phyloP scores from a whole-genome alignment of 2,113 vertebrate genomes.

The Dipodomys stephensi region DNA sequence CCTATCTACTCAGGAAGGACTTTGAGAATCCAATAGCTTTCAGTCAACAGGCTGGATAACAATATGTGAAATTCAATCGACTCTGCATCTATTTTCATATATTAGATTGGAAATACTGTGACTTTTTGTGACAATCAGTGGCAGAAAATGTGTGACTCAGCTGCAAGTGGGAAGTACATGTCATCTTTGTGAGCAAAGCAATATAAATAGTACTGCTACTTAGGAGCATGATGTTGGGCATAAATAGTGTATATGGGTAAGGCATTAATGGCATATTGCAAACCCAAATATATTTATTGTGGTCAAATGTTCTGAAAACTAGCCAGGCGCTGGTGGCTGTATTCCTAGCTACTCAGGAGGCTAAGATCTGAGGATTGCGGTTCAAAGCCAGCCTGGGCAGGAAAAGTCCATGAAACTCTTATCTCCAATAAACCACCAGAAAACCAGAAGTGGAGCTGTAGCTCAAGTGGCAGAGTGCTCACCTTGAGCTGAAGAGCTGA shows the following conservation, averaged over 20 bases:
- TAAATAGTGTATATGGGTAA: background rate
- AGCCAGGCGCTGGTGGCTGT: background rate
- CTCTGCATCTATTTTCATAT: conserved; percentile 60
- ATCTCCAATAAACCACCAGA: too few species aligned
- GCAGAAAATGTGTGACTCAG: conserved; percentile 43
- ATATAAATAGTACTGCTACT: background rate
- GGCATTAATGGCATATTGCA: conserved; percentile 1
- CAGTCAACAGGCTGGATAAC: conserved; percentile 58
- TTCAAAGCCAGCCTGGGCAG: too few species aligned
- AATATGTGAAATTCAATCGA: conserved; percentile 59
- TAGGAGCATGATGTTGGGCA: background rate
- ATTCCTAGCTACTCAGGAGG: too few species aligned
- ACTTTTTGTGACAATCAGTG: conserved; percentile 16
- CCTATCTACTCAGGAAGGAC: conserved; percentile 54
- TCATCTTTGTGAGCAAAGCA: conserved; percentile 46
- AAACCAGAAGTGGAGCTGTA: too few species aligned
- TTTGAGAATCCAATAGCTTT: conserved; percentile 72
- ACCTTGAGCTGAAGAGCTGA: too few species aligned
- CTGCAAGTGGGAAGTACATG: background rate
- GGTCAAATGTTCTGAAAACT: conserved; percentile 26
- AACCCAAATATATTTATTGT: conserved; percentile 36
- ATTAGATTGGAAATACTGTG: conserved; percentile 42
- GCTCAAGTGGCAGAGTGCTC: too few species aligned
- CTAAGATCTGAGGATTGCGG: too few species aligned
- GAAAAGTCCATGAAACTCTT: too few species aligned